Conservation (phyloP, 2,797 vertebrate genomes). For the Enteromius unitaeniatus region DNA sequence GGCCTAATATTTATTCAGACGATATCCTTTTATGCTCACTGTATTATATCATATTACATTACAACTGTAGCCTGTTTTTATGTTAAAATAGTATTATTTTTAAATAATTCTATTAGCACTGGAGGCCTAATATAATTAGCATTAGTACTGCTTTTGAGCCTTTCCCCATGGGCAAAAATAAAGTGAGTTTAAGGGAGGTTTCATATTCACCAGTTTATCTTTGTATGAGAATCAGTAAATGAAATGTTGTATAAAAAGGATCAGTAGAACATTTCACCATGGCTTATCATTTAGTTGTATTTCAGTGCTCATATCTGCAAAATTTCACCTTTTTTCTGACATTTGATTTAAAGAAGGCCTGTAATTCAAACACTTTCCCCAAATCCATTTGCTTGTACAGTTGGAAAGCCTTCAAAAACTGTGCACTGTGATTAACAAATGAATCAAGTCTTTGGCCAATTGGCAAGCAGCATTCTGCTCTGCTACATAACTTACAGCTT, state of each 20-base stretch:
- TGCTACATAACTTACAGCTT: constrained; percentile 24
- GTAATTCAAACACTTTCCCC: background rate
- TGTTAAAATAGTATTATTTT: background rate
- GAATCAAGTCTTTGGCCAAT: constrained; percentile 2
- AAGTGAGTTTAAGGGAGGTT: background rate
- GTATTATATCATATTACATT: background rate
- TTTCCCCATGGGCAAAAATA: background rate
- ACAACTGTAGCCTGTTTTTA: background rate
- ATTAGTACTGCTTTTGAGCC: background rate
- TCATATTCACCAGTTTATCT: background rate
- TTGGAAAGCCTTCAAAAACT: constrained; percentile 31
- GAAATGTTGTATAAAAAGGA: background rate
- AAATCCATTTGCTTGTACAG: constrained; percentile 20
- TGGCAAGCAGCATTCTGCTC: constrained; percentile 21
- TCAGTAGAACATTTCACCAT: background rate
- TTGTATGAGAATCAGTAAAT: background rate
- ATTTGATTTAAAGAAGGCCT: background rate
- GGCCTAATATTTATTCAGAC: background rate
- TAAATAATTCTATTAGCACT: background rate
- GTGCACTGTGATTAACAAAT: constrained; percentile 3
- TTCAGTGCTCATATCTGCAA: background rate
- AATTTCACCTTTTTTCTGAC: background rate
- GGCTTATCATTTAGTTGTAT: background rate
- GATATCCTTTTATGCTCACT: background rate
- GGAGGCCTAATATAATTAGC: background rate